Conservation (phyloP, 2,113 vertebrate genomes). For the Pollimyrus isidori region DNA sequence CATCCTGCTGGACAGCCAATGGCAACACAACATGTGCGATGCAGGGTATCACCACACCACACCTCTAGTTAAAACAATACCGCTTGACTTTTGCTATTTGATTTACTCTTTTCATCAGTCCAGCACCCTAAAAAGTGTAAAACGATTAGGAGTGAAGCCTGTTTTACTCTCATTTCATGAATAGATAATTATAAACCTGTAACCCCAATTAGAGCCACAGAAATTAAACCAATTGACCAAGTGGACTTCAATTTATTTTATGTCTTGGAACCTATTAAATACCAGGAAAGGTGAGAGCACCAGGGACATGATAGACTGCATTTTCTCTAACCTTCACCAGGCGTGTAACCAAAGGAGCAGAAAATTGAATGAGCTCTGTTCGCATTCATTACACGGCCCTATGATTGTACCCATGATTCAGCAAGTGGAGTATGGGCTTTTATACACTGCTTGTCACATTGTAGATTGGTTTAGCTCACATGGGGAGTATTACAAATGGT, state of each 20-base stretch:
- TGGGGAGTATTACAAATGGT: not conserved
- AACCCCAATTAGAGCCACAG: not conserved
- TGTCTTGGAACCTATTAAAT: not conserved
- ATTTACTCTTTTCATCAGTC: not conserved
- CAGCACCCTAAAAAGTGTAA: not conserved
- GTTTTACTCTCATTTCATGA: too few relatives aligned
- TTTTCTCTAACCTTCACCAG: not conserved
- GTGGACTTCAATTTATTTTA: not conserved
- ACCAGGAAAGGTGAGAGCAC: not conserved
- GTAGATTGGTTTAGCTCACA: not conserved
- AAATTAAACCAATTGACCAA: not conserved
- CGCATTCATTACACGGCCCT: conserved; percentile 7
- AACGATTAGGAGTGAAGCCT: too few relatives aligned
- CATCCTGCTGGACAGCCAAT: too few relatives aligned
- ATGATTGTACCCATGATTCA: not conserved
- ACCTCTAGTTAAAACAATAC: not conserved
- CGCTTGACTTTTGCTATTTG: not conserved
- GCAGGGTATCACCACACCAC: not conserved
- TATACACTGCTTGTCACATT: not conserved
- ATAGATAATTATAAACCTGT: not conserved
- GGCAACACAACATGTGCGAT: too few relatives aligned
- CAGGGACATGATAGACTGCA: not conserved
- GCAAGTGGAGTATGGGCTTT: not conserved
- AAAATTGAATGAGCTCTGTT: not conserved
- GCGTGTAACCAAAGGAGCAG: not conserved